These are phyloP conservation scores for Otus sunia DNA, from an alignment of 2,113 vertebrate species.

Conservation along the genomic window DNA sequence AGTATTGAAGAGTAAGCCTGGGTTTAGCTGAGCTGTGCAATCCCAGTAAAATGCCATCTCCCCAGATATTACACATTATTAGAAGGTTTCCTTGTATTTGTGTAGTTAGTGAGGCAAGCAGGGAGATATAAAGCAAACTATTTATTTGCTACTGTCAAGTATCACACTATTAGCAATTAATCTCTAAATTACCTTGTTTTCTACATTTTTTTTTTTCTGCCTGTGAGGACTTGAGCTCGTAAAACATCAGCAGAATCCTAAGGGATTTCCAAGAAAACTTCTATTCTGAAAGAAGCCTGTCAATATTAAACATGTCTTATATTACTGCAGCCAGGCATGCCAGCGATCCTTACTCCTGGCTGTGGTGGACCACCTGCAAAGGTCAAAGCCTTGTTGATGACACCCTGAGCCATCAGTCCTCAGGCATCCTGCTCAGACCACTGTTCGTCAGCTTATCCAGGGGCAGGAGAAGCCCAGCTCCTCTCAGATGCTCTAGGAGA, in stretches of 20 bases:
- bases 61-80: conserved; percentile 1
- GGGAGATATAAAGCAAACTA: conserved; percentile 16
- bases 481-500: background rate
- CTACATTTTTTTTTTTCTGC: background rate
- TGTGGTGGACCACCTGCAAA: background rate
- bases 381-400: background rate
- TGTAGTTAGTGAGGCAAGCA: conserved; percentile 13
- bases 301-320: background rate
- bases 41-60: background rate
- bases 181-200: conserved; percentile 20
- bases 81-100: background rate
- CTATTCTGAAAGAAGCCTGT: background rate
- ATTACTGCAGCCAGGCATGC: background rate
- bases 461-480: background rate
- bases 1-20: background rate
- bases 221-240: background rate
- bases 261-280: background rate
- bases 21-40: background rate
- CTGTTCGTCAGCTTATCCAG: background rate
- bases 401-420: background rate
- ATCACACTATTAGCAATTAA: background rate
- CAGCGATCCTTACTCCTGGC: background rate
- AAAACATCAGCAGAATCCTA: background rate
- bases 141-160: conserved; percentile 10
- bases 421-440: background rate